Evolutionary conservation across 2,797 vertebrate genomes (phyloP), one percentile per base, ranked within the genome.

Genomic region (Gallirallus australis): DNA sequence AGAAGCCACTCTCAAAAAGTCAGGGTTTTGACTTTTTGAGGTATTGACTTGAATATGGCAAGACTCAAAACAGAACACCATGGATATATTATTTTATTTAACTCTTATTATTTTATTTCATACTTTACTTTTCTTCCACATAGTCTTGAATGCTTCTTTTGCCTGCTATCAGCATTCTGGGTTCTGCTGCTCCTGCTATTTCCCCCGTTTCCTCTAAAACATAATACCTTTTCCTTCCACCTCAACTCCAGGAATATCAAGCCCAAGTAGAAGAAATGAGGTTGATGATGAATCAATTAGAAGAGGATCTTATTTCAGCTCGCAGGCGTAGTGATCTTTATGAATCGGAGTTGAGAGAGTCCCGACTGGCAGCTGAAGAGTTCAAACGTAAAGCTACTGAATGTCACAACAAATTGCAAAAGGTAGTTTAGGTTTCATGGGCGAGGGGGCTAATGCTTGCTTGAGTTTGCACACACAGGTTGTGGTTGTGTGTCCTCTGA

Each of bases 241-340:
- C 56, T 30, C 66, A 53, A 82, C 91, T 92, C 10, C 83, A 99
- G 99, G 99, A 99, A 89, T 99, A 99, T 96, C 99, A 99, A 89
- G 99, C 99, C 91, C 99, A 99, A 97, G 97, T 99, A 86, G 99
- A 99, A 93, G 99, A 99, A 94, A 99, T 99, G 99, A 98, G 98
- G 66, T 98, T 99, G 82, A 99, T 99, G 98, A 99, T 99, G 97
- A 98, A 99, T 89, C 99, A 99, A 39, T 97, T 99, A 97, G 99
- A 99, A 96, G 99, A 99, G 96, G 99, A 99, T 95, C 99, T 99
- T 71, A 99, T 99, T 21, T 99, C 99, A 2, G 99, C 99, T 48
- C 99, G 99, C 86, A 99, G 99, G 87, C 99, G 99, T 68, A 99
- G 99, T 11, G 99, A 99, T 97, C 98, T 99, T 76, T 99, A 99